These are phyloP conservation scores for Nomia melanderi DNA, from an alignment of 1,140 invertebrate genomes.

Conservation along the genomic window DNA sequence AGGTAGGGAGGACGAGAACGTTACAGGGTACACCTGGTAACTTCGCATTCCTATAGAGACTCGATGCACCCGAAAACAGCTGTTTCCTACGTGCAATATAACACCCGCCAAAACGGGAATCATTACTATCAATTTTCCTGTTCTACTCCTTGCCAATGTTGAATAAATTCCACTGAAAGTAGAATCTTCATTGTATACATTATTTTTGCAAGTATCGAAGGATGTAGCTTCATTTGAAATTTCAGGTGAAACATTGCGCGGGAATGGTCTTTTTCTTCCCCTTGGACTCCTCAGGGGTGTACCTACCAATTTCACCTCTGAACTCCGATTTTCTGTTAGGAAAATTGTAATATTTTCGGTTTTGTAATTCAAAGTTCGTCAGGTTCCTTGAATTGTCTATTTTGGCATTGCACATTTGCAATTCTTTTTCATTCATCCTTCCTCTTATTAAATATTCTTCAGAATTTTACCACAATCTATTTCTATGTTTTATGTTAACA, in stretches of 20 bases:
- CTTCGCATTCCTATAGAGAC: conserved; percentile 65
- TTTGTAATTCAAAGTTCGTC: no score
- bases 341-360: background rate
- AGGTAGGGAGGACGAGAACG: conserved; percentile 41
- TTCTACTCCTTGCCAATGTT: background rate
- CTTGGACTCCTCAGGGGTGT: background rate
- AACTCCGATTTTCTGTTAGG: background rate
- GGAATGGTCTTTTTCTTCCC: background rate
- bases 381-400: no score
- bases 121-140: background rate
- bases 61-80: conserved; percentile 67
- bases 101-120: conserved; percentile 4
- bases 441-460: no score
- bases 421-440: no score
- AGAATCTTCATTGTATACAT: background rate
- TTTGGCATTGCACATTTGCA: no score
- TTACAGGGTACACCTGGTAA: conserved; percentile 68
- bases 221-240: background rate
- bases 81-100: conserved; percentile 42
- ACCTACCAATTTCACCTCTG: background rate
- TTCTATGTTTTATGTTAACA: no score
- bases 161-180: no score
- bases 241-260: background rate
- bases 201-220: background rate
- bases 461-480: no score